Evolutionary conservation across 2,113 vertebrate species (phyloP).

Genomic region (Antigone vipio): DNA sequence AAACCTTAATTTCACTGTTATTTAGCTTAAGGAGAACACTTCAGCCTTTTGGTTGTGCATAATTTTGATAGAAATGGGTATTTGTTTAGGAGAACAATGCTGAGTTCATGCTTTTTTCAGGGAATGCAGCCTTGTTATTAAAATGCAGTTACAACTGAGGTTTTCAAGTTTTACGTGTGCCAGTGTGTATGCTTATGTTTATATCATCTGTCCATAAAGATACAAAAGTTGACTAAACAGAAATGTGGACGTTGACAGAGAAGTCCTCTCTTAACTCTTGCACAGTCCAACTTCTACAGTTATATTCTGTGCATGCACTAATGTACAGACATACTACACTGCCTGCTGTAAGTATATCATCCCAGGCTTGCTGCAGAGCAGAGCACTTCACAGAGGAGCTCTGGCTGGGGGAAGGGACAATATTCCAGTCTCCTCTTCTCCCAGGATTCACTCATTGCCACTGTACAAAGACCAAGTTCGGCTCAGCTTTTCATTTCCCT

Average conservation of each 20-base stretch:
- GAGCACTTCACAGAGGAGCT: rapidly evolving
- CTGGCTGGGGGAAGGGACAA: background rate
- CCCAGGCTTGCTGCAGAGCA: background rate
- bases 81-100: background rate
- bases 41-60: background rate
- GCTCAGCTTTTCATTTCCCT: background rate
- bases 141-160: background rate
- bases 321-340: rapidly evolving
- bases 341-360: background rate
- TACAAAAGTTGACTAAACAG: background rate
- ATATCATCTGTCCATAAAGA: background rate
- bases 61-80: background rate
- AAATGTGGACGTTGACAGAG: background rate
- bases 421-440: background rate
- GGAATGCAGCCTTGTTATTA: background rate
- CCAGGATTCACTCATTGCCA: background rate
- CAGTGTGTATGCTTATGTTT: background rate
- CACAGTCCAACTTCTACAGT: background rate
- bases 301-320: background rate
- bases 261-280: background rate
- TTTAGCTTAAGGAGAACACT: background rate
- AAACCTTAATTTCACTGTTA: background rate
- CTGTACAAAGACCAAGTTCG: background rate
- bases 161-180: background rate
- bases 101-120: background rate